phyloP scores from a whole-genome alignment of 2,113 vertebrate genomes.

The Antechinus flavipes region DNA sequence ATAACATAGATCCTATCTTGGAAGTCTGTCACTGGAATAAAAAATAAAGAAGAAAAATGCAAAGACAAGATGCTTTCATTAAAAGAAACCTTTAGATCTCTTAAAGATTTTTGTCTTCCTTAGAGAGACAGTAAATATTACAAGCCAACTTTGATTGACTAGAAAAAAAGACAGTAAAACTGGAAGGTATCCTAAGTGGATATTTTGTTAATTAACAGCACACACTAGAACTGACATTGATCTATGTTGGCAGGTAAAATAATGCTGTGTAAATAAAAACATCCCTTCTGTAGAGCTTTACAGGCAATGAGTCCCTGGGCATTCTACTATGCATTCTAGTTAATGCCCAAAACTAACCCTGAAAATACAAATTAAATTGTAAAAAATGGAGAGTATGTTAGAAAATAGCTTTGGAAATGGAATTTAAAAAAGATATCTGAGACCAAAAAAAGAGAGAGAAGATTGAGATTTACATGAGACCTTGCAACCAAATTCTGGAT shows the following conservation, averaged over 20 bases:
- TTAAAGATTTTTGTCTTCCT: conserved; percentile 65
- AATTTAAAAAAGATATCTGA: background rate
- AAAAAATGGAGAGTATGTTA: conserved; percentile 66
- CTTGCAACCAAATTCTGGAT: background rate
- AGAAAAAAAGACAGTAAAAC: conserved; percentile 64
- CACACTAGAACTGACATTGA: conserved; percentile 46
- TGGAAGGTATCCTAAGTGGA: conserved; percentile 47
- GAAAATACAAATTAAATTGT: background rate
- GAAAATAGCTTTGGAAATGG: conserved; percentile 63
- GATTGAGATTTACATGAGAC: background rate
- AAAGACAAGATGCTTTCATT: conserved; percentile 41
- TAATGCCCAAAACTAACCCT: background rate
- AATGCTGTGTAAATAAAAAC: conserved; percentile 54
- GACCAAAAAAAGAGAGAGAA: background rate
- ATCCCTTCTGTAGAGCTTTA: conserved; percentile 48
- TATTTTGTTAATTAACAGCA: conserved; percentile 64
- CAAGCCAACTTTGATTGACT: conserved; percentile 59
- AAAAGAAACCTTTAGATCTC: conserved; percentile 34
- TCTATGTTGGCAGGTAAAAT: conserved; percentile 55
- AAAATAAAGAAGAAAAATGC: conserved; percentile 49
- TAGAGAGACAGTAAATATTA: conserved; percentile 58
- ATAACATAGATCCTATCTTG: conserved; percentile 46
- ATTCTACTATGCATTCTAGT: background rate
- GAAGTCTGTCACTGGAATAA: conserved; percentile 39
- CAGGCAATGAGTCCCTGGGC: background rate